Evolutionary conservation across 2,888 invertebrate species (phyloP).

Genomic region (Pasiphila rectangulata): DNA sequence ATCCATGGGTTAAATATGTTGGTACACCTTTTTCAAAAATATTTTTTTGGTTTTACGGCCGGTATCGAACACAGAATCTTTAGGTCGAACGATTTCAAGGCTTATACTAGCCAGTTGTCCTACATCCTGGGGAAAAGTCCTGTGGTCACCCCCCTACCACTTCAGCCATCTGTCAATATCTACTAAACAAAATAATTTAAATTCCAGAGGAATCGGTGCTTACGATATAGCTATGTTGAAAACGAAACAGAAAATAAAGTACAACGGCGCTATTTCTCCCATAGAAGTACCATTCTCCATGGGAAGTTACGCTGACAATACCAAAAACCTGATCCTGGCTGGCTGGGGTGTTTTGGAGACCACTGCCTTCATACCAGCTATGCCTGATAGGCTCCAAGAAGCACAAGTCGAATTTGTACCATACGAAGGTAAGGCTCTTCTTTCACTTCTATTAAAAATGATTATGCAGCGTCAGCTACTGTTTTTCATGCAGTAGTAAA

Average conservation of each 20-base stretch:
- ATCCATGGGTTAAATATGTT: no score
- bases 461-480: not conserved
- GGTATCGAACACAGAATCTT: no score
- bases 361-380: constrained; percentile 54
- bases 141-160: no score
- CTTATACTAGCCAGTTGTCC: no score
- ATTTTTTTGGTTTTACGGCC: no score
- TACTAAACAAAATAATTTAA: not conserved
- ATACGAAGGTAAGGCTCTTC: constrained; percentile 56
- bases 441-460: not conserved
- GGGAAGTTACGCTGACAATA: constrained; percentile 19
- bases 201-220: constrained; percentile 61
- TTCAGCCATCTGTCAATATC: no score
- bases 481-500: not conserved
- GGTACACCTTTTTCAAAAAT: no score
- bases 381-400: constrained; percentile 70
- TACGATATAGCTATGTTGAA: constrained; percentile 80
- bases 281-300: constrained; percentile 57
- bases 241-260: constrained; percentile 51
- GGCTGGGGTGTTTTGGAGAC: constrained; percentile 78
- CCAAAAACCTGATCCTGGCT: constrained; percentile 51
- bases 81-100: no score
- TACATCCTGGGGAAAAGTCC: no score
- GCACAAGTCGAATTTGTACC: constrained; percentile 62
- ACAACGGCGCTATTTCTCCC: constrained; percentile 62